Evolutionary conservation across 2,113 vertebrate species (phyloP), one percentile per base, ranked within the genome.

Genomic region (Nerophis ophidion): DNA sequence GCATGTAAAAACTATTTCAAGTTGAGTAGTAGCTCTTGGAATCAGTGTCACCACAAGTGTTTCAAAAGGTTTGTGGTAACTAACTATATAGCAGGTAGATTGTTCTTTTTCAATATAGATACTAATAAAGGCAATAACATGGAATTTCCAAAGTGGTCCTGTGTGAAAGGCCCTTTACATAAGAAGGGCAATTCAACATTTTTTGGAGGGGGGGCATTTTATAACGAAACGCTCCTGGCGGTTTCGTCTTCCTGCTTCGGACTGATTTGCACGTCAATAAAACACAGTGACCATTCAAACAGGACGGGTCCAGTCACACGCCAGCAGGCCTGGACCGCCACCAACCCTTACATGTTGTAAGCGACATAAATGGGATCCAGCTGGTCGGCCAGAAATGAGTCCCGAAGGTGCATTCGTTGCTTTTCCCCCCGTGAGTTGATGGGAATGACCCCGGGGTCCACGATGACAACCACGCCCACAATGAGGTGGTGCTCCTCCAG

Each of bases 381-480:
- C 80, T 98, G 96, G 73, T 99, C 97, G 0, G 95, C 96, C 0
- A 99, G 89, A 79, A 99, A 99, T 33, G 95, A 98, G 90, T 99
- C 97, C 0, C 96, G 91, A 14, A 99, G 94, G 75, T 98, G 96
- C 95, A 99, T 99, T 49, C 97, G 90, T 34, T 99, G 97, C 56
- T 99, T 99, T 84, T 99, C 97, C 10, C 97, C 97, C 61, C 97
- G 86, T 64, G 97, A 98, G 73, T 99, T 99, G 82, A 99, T 98
- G 10, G 97, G 97, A 38, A 99, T 96, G 0, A 98, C 95, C 0
- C 97, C 97, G 0, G 96, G 97, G 75, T 99, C 97, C 65, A 98
- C 96, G 4, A 99, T 95, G 19, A 99, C 97, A 81, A 99, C 96
- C 51, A 99, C 97, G 0, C 97, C 97, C 52, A 98, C 96, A 0